Conservation (phyloP, 2,888 invertebrate genomes). For the Thereva unica region DNA sequence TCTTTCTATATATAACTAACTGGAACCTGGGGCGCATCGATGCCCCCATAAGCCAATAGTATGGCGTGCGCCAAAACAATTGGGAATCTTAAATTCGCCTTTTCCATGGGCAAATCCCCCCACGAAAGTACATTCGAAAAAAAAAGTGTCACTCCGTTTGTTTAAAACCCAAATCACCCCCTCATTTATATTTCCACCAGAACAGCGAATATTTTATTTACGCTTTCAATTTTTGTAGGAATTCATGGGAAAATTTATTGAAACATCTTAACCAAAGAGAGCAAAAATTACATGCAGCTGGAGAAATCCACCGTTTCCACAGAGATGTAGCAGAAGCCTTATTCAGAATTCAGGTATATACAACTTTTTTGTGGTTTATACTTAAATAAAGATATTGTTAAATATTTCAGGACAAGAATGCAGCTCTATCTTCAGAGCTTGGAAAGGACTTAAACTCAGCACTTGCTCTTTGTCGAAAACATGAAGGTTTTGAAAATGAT, state of each 20-base stretch:
- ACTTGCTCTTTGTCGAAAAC: conserved; percentile 77
- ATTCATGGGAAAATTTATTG: conserved; percentile 85
- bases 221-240: conserved; percentile 58
- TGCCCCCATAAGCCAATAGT: too few relatives aligned
- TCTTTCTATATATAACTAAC: too few relatives aligned
- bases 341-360: conserved; percentile 71
- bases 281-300: conserved; percentile 87
- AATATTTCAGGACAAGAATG: conserved; percentile 71
- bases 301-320: conserved; percentile 96
- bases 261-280: conserved; percentile 86
- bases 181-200: too few relatives aligned
- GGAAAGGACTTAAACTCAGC: conserved; percentile 86
- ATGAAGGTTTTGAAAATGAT: conserved; percentile 93
- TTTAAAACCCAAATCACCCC: too few relatives aligned
- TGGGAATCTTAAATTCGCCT: too few relatives aligned
- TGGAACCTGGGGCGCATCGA: too few relatives aligned
- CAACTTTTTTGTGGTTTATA: background rate
- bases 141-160: too few relatives aligned
- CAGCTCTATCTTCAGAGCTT: conserved; percentile 78
- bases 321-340: conserved; percentile 91
- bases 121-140: too few relatives aligned
- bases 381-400: background rate
- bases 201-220: too few relatives aligned
- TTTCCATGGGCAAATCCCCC: too few relatives aligned
- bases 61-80: too few relatives aligned